Conservation (phyloP, 2,888 invertebrate genomes). For the Chaetogeoica ovagalla region DNA sequence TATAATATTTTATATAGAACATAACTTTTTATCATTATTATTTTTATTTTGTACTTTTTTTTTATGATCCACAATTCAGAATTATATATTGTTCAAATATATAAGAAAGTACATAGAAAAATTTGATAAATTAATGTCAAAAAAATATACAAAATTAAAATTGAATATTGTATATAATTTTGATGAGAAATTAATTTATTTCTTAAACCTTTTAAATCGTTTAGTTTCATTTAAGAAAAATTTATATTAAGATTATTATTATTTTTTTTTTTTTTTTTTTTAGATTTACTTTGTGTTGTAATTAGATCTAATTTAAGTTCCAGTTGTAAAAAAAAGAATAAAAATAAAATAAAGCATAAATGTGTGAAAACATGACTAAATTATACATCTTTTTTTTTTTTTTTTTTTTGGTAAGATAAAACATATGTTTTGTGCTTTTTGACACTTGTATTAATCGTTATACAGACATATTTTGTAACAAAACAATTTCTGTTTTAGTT, state of each 20-base stretch:
- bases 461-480: constrained; percentile 38
- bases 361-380: constrained; percentile 48
- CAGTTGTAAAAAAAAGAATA: constrained; percentile 46
- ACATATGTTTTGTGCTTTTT: constrained; percentile 40
- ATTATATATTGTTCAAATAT: constrained; percentile 5
- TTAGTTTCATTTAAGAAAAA: constrained; percentile 49
- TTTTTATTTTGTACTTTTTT: constrained; percentile 32
- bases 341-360: constrained; percentile 42
- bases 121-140: constrained; percentile 2
- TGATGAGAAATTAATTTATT: constrained; percentile 22
- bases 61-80: constrained; percentile 17
- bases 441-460: constrained; percentile 20
- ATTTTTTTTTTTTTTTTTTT: constrained; percentile 34
- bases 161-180: constrained; percentile 48
- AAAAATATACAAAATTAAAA: not conserved
- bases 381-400: constrained; percentile 46
- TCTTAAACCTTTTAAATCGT: constrained; percentile 39
- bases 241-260: constrained; percentile 36
- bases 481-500: constrained; percentile 48
- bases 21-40: constrained; percentile 23
- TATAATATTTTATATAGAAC: constrained; percentile 43
- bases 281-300: constrained; percentile 50
- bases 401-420: constrained; percentile 48
- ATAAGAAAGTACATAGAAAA: constrained; percentile 35
- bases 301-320: constrained; percentile 49